Base-by-base conservation (phyloP, 2,888 invertebrate genomes). In the Zonitis immaculata region DNA sequence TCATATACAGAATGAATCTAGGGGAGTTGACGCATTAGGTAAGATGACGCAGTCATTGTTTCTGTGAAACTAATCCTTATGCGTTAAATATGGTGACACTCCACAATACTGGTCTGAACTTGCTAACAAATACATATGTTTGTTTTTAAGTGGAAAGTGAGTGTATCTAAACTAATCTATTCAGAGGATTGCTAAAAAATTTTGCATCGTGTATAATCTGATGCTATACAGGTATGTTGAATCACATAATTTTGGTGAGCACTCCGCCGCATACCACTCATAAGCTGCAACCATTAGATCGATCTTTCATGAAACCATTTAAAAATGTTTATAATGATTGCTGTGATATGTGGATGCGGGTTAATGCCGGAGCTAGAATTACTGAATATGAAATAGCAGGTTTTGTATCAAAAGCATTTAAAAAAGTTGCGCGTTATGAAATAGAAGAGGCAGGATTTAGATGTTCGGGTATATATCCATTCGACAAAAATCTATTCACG, bases 181-280 rank as follows among this genome's bases (percentile, higher is more conserved):
- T 25, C 3, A 25, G 6, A 25, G 25, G 25, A 25, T 25, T n/a
- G n/a, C n/a, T n/a, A n/a, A n/a, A n/a, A n/a, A n/a, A n/a, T 25
- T 25, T 25, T 25, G 25, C 25, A 25, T 6, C 25, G 25, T 25
- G 25, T 25, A 25, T 25, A 25, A 25, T 25, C 25, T 25, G 25
- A 25, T 25, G 25, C 5, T 25, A 25, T 25, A 25, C 25, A 25
- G 25, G 25, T 25, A 25, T 25, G 25, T 25, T 3, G 25, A 25
- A 25, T 25, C 25, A 25, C 6, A 25, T 25, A n/a, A n/a, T n/a
- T n/a, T n/a, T 75, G 20, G 52, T 74, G 16, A 70, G 67, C 48
- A 60, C 71, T 20, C 72, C 72, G 16, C 70, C 72, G 14, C 73
- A 66, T 48, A 66, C 63, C 52, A 69, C 66, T 11, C 63, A 69